Conservation (phyloP, 2,888 invertebrate genomes). For the Tiliacea citrago region DNA sequence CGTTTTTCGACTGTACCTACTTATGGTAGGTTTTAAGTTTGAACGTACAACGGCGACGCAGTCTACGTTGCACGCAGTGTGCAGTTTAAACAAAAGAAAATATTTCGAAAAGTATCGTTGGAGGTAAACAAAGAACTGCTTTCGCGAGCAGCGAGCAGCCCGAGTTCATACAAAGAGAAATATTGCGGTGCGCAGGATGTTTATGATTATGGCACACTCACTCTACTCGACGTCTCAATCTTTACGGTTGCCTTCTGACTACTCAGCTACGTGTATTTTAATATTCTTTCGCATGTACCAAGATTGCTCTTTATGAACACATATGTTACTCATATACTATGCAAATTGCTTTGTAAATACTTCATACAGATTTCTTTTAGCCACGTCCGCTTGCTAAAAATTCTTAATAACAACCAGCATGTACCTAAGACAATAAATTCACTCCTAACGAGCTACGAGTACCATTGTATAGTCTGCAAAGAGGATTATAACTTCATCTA, state of each 20-base stretch:
- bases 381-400: constrained; percentile 43
- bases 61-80: constrained; percentile 81
- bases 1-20: constrained; percentile 12
- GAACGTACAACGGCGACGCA: constrained; percentile 48
- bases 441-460: constrained; percentile 70
- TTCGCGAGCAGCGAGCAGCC: constrained; percentile 81
- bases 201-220: constrained; percentile 87
- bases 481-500: constrained; percentile 74
- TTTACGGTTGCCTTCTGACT: constrained; percentile 80
- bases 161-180: constrained; percentile 87
- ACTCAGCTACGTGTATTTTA: constrained; percentile 72
- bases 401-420: constrained; percentile 49
- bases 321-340: constrained; percentile 44
- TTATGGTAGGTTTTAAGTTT: constrained; percentile 20
- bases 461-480: constrained; percentile 68
- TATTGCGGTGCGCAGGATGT: constrained; percentile 86
- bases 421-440: constrained; percentile 68
- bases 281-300: constrained; percentile 68
- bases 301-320: constrained; percentile 55
- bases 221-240: constrained; percentile 84
- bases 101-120: constrained; percentile 88
- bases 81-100: constrained; percentile 88
- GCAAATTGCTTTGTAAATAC: constrained; percentile 45
- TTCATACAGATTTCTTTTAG: constrained; percentile 33
- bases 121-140: constrained; percentile 87